Evolutionary conservation across 2,113 vertebrate species (phyloP), one percentile per base, ranked within the genome.

Genomic region (Gymnobelideus leadbeateri): DNA sequence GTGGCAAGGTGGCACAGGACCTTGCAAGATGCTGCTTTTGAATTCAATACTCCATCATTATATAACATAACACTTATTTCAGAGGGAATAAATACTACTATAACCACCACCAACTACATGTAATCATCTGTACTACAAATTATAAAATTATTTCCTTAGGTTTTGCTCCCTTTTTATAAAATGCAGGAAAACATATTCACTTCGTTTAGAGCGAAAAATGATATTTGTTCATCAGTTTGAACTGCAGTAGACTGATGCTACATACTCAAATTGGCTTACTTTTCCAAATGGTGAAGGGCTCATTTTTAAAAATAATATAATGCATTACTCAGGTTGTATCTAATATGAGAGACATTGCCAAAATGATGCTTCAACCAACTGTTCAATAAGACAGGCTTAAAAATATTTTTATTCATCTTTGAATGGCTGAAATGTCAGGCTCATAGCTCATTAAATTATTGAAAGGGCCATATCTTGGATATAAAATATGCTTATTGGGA

Each of bases 401-500:
- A 51, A 96, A 93, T 95, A 97, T 97, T 51, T 97, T 97, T 68
- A 91, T 24, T 97, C 31, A 61, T 96, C 97, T 92, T 96, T 96
- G 57, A 97, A 97, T 96, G 94, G 89, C 51, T 97, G n/a, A 96
- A 97, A 94, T 95, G 19, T 97, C 96, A 98, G 55, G 0, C 92
- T 97, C 94, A 55, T 55, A 97, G 90, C 95, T 98, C 16, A n/a
- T 98, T 97, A 97, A 94, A 25, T 23, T 96, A 55, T 96, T 98
- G 89, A 97, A 97, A 95, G 6, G 10, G 95, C 94, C 54, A 53
- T 53, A 96, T 94, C 93, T 97, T 96, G 92, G 37, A 96, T 90
- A 3, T 97, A 97, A 97, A 98, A 93, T 93, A 96, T 95, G 94
- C 95, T 97, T 98, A 95, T 97, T 97, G 95, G 98, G 96, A 97